Evolutionary conservation across 2,797 vertebrate genomes (phyloP).

Genomic region (Lepilemur septentrionalis): DNA sequence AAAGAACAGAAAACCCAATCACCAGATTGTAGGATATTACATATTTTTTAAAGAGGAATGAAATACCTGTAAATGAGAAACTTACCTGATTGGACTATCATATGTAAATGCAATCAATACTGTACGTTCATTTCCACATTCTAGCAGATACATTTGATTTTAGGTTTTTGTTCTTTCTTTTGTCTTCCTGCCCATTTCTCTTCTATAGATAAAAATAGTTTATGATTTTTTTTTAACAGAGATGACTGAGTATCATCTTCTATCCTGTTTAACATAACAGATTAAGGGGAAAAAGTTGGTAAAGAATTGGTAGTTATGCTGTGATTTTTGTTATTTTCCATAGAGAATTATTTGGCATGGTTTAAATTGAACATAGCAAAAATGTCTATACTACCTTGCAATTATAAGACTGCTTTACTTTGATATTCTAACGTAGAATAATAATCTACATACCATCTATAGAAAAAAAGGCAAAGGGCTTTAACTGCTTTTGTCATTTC

Average conservation of each 20-base stretch:
- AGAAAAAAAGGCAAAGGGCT: background rate
- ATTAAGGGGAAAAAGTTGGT: background rate
- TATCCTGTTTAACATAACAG: slow-evolving; percentile 26
- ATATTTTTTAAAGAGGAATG: slow-evolving; percentile 3
- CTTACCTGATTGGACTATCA: slow-evolving; percentile 53
- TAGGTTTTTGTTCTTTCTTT: slow-evolving; percentile 28
- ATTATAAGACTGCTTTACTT: background rate
- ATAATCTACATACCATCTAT: background rate
- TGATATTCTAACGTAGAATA: background rate
- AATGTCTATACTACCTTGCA: background rate
- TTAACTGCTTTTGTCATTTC: slow-evolving; percentile 39
- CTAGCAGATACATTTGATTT: slow-evolving; percentile 30
- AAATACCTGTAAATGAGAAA: slow-evolving; percentile 48
- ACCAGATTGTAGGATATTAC: background rate
- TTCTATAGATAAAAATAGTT: background rate
- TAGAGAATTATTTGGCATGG: background rate
- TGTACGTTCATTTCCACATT: slow-evolving; percentile 17
- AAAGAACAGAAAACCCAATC: slow-evolving; percentile 44
- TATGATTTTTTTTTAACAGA: slow-evolving; percentile 30
- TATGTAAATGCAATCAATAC: slow-evolving; percentile 71
- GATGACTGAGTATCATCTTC: background rate
- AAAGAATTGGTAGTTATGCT: background rate
- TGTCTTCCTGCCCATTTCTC: background rate
- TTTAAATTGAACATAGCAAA: slow-evolving; percentile 34
- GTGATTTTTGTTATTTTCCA: slow-evolving; percentile 45